Conservation (phyloP, 1,140 invertebrate genomes). For the Drosophila navojoa region DNA sequence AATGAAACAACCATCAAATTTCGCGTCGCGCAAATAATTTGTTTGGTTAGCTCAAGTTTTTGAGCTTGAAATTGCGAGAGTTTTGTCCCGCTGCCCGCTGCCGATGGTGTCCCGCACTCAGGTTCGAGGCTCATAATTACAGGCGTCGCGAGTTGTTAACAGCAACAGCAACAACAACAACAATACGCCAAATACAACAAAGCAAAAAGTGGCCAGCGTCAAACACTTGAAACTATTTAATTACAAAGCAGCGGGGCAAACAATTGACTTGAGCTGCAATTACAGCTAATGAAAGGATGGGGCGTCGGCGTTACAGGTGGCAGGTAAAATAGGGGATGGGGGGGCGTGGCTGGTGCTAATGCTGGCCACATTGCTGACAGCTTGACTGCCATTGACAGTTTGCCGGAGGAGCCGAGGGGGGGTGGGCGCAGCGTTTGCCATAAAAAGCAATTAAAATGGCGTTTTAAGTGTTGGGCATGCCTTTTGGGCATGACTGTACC, state of each 20-base stretch:
- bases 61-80: not conserved
- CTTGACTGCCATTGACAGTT: slow-evolving; percentile 46
- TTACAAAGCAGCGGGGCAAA: slow-evolving; percentile 73
- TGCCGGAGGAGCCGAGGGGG: not conserved
- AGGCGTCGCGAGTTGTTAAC: slow-evolving; percentile 71
- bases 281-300: slow-evolving; percentile 57
- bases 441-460: slow-evolving; percentile 51
- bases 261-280: slow-evolving; percentile 73
- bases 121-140: slow-evolving; percentile 58
- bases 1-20: slow-evolving; percentile 25
- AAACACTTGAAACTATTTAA: slow-evolving; percentile 77
- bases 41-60: slow-evolving; percentile 7
- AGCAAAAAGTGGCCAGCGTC: slow-evolving; percentile 68
- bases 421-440: not conserved
- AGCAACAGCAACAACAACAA: too few relatives aligned
- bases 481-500: slow-evolving; percentile 40
- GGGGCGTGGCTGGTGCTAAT: slow-evolving; percentile 1
- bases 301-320: not conserved
- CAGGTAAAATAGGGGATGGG: slow-evolving; percentile 3
- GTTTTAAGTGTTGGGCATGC: slow-evolving; percentile 18
- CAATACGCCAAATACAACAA: slow-evolving; percentile 45
- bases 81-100: not conserved
- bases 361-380: slow-evolving; percentile 19
- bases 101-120: slow-evolving; percentile 4
- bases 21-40: slow-evolving; percentile 35